Conservation (phyloP, 2,113 vertebrate genomes). For the Ginglymostoma cirratum region DNA sequence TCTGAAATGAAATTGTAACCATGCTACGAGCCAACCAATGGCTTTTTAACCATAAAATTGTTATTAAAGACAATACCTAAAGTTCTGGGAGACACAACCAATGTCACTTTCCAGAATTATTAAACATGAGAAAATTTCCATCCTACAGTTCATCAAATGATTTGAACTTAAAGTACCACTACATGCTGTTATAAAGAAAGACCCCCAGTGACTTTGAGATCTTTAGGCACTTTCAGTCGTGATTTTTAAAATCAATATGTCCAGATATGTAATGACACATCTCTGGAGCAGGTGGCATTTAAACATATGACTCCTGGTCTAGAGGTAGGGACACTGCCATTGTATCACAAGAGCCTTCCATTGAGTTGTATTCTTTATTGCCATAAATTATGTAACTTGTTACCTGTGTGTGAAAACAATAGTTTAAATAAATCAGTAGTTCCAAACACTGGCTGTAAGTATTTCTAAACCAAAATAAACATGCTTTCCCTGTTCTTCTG, state of each 20-base stretch:
- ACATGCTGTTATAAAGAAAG: neutral
- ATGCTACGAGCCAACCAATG: neutral
- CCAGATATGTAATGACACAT: no score
- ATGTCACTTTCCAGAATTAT: neutral
- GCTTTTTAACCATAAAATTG: neutral
- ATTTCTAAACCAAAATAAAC: neutral
- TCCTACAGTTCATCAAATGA: neutral
- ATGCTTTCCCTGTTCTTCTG: neutral
- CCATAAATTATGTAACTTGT: neutral
- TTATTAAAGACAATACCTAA: neutral
- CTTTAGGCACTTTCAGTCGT: neutral
- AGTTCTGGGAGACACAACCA: neutral
- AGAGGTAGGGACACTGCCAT: no score
- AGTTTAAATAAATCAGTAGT: constrained; percentile 6
- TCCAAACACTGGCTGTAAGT: neutral
- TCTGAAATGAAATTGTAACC: neutral
- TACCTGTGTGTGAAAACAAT: neutral
- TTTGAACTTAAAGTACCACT: neutral
- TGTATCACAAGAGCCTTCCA: neutral
- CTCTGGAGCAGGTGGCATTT: no score
- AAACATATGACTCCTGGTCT: no score
- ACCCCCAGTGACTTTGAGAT: neutral
- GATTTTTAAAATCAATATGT: no score
- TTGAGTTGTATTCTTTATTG: neutral
- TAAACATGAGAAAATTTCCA: neutral